These are phyloP conservation scores for Chymomyza procnemis DNA, from an alignment of 2,888 invertebrate genomes.

Conservation along the genomic window DNA sequence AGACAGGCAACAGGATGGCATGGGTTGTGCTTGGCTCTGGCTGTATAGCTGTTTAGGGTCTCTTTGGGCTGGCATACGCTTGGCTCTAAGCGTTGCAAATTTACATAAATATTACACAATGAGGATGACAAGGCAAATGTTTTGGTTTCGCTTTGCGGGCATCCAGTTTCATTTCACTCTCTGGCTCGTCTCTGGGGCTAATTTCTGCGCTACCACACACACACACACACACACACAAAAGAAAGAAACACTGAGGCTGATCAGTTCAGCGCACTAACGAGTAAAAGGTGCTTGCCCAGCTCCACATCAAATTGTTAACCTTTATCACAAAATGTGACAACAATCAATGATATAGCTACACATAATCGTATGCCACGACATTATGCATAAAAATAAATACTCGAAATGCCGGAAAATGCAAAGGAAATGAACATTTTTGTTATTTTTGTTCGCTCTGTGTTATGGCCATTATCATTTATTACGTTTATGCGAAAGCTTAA, in stretches of 20 bases:
- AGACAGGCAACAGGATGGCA: conserved; percentile 3
- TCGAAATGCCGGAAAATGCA: not conserved
- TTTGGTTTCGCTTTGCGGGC: conserved; percentile 1
- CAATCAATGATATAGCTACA: not conserved
- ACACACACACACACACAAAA: too few relatives aligned
- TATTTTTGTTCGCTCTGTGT: not conserved
- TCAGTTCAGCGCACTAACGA: conserved; percentile 23
- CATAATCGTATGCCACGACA: not conserved
- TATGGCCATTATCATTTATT: not conserved
- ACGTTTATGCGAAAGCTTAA: not conserved
- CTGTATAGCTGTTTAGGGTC: not conserved
- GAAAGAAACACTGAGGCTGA: not conserved
- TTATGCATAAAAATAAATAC: not conserved
- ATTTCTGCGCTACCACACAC: not conserved
- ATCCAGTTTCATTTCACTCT: not conserved
- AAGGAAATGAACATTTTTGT: not conserved
- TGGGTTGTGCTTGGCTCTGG: not conserved
- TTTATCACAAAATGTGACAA: not conserved
- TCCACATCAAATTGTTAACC: conserved; percentile 30
- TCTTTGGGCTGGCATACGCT: not conserved
- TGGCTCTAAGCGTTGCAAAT: conserved; percentile 33
- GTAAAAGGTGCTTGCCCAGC: conserved; percentile 57
- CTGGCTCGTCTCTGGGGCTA: conserved; percentile 45
- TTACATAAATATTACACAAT: conserved; percentile 66
- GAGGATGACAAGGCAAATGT: conserved; percentile 20